A percentile compares a stretch with the other conserved stretches of the same genome.
phyloP scores from a whole-genome alignment of 2,888 invertebrate species.

The Lochmaea crataegi region DNA sequence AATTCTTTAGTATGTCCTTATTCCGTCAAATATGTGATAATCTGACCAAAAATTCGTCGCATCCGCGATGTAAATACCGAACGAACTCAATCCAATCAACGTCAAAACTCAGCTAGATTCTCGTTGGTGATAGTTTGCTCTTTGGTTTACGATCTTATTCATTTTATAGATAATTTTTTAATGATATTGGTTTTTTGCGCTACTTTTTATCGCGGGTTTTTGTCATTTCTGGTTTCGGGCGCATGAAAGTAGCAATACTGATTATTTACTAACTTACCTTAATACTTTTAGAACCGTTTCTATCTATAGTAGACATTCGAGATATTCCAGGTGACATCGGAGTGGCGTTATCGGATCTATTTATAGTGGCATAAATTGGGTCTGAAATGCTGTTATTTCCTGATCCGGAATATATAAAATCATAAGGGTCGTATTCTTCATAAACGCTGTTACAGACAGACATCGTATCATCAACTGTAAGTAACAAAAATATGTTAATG shows the following conservation, averaged over 20 bases:
- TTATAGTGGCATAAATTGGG: constrained; percentile 77
- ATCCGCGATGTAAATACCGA: too few species aligned
- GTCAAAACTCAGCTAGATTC: too few species aligned
- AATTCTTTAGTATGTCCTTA: too few species aligned
- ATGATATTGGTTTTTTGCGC: too few species aligned
- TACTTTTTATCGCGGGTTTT: too few species aligned
- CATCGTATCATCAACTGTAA: constrained; percentile 65
- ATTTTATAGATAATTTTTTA: too few species aligned
- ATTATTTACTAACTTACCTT: constrained; percentile 42
- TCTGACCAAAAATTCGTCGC: too few species aligned
- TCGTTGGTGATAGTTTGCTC: too few species aligned
- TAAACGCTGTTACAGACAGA: constrained; percentile 76
- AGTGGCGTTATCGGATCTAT: constrained; percentile 66
- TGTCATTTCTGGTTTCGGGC: too few species aligned
- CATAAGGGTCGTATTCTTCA: constrained; percentile 83
- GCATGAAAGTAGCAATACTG: not conserved
- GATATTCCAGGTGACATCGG: constrained; percentile 65
- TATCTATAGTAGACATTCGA: constrained; percentile 67
- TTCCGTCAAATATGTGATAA: too few species aligned
- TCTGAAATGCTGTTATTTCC: constrained; percentile 74
- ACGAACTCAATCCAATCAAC: too few species aligned
- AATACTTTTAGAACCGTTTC: constrained; percentile 57
- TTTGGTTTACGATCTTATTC: too few species aligned
- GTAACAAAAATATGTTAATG: constrained; percentile 22
- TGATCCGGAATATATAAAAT: constrained; percentile 75